Conservation (phyloP, 2,888 invertebrate genomes). For the Yponomeuta malinellus region DNA sequence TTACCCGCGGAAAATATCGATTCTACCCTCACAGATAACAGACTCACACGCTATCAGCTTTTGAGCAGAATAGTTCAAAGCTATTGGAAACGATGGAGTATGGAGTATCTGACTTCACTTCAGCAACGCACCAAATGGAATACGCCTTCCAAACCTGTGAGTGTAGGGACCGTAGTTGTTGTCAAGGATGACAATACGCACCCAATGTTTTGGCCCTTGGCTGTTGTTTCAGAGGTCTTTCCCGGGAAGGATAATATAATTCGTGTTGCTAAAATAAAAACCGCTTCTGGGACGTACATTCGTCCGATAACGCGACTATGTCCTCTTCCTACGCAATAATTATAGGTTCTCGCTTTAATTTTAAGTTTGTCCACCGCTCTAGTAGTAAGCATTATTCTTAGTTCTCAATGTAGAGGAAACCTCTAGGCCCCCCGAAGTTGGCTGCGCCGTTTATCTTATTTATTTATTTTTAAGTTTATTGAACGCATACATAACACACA, state of each 20-base stretch:
- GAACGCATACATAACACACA: no score
- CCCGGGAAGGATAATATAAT: neutral
- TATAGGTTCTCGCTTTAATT: no score
- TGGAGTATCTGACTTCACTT: slow-evolving; percentile 17
- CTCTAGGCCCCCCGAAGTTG: no score
- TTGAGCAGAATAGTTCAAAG: slow-evolving; percentile 17
- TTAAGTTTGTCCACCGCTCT: no score
- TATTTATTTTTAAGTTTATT: no score
- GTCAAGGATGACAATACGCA: neutral
- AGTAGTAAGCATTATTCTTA: no score
- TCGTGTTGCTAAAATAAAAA: neutral
- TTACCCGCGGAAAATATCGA: neutral
- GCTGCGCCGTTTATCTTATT: no score
- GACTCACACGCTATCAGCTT: neutral
- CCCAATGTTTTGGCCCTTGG: neutral
- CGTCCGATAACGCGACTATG: neutral
- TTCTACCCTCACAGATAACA: neutral
- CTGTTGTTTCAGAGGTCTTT: neutral
- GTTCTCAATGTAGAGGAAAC: no score
- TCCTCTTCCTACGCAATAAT: neutral
- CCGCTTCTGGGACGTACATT: neutral
- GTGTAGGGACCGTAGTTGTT: slow-evolving; percentile 3
- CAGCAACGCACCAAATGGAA: slow-evolving; percentile 18
- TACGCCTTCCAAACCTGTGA: neutral
- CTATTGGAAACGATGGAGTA: slow-evolving; percentile 19